Base-by-base conservation (phyloP, 2,888 invertebrate genomes). In the Eristalis arbustorum region DNA sequence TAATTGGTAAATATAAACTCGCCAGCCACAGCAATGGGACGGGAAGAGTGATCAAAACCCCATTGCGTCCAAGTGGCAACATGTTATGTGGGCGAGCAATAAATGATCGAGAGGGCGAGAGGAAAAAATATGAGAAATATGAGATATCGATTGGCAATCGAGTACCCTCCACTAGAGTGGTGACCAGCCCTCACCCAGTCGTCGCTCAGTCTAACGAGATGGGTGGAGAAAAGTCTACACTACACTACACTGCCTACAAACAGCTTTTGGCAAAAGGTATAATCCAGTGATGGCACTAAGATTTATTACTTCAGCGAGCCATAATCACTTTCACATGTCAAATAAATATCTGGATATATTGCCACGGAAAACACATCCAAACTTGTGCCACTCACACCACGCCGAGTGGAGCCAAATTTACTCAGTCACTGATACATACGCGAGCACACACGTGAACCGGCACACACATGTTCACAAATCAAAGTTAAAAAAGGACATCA, bases 401-500 rank as follows among this genome's bases (percentile, higher is more conserved):
- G 8, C 6, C 37, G 34, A 25, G 28, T 13, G 56, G 40, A 56
- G 57, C 56, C 37, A 40, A 40, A 14, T 40, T 23, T 13, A 22
- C 66, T 25, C 40, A 13, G 66, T 22, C 25, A 40, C 31, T 14
- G 25, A 40, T 18, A 22, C 25, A 14, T 22, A 57, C 31, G 31
- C 42, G 31, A 40, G 61, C 42, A 63, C 34, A 40, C 49, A 57
- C 28, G 59, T 22, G 40, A 42, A 23, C n/a, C n/a, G 2, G 40
- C 56, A 63, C 42, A 49, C 66, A 62, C 63, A 76, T 57, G 31
- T 66, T 34, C 72, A 63, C 40, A 22, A 81, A 67, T 76, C 72
- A 84, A 71, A 82, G 77, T 77, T 64, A 71, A 82, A 84, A 83
- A 82, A 59, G 78, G 77, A 78, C 71, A 82, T 79, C 66, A 78